Evolutionary conservation across 2,888 invertebrate species (phyloP).

Genomic region (Idaea aversata): DNA sequence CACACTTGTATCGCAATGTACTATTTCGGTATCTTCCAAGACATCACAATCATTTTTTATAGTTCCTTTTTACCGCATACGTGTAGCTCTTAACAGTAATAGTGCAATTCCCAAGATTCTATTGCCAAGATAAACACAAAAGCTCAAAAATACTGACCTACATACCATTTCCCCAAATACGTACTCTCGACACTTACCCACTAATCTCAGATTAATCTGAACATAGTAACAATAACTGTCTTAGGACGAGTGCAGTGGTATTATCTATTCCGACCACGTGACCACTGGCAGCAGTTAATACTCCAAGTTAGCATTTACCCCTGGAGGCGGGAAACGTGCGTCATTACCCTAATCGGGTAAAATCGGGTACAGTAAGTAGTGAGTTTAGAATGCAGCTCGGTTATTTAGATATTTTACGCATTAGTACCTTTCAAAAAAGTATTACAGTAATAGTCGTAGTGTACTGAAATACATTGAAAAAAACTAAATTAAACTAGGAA

Average conservation of each 20-base stretch:
- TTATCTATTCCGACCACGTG: slow-evolving; percentile 17
- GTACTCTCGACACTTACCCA: neutral
- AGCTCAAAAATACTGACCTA: neutral
- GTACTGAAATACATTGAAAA: too few relatives aligned
- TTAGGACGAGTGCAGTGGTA: slow-evolving; percentile 8
- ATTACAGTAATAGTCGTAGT: too few relatives aligned
- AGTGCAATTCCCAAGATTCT: neutral
- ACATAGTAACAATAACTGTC: neutral
- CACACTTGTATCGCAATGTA: too few relatives aligned
- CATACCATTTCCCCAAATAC: neutral
- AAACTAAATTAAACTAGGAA: too few relatives aligned
- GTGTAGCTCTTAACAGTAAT: neutral
- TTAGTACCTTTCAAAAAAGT: too few relatives aligned
- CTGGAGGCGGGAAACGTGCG: slow-evolving; percentile 11
- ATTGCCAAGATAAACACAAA: neutral
- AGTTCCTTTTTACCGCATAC: neutral
- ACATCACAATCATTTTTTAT: too few relatives aligned
- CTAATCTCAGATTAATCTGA: neutral
- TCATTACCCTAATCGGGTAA: slow-evolving; percentile 25
- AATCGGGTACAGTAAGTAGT: slow-evolving; percentile 7
- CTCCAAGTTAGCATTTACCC: slow-evolving; percentile 1
- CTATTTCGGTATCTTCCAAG: too few relatives aligned
- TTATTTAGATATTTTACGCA: too few relatives aligned
- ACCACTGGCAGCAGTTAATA: slow-evolving; percentile 8
- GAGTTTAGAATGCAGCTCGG: slow-evolving; percentile 3